phyloP scores from a whole-genome alignment of 2,113 vertebrate species.

The Protobothrops flavoviridis region DNA sequence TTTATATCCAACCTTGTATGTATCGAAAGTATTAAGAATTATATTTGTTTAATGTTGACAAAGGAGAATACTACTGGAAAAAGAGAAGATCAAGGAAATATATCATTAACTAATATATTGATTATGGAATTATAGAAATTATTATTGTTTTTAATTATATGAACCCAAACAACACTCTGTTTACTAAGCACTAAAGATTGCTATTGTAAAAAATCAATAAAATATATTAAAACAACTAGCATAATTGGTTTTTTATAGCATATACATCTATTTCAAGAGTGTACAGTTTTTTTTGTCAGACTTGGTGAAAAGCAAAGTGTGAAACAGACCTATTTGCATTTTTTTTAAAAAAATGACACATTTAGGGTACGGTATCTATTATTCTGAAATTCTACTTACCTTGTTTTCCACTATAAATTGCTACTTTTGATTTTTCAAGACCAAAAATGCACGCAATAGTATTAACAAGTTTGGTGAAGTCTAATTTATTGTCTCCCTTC shows the following conservation, averaged over 20 bases:
- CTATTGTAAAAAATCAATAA: too few species aligned
- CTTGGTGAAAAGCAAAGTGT: conserved; percentile 1
- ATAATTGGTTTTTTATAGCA: conserved; percentile 43
- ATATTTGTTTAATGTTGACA: too few species aligned
- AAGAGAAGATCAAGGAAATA: too few species aligned
- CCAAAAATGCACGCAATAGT: conserved; percentile 83
- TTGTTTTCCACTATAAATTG: conserved; percentile 76
- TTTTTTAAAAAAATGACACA: conserved; percentile 18
- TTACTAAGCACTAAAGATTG: too few species aligned
- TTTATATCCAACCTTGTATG: too few species aligned
- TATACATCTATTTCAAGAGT: not conserved
- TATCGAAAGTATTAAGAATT: too few species aligned
- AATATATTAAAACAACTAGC: conserved; percentile 18
- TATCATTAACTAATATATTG: too few species aligned
- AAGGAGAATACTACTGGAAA: too few species aligned
- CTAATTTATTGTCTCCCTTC: conserved; percentile 83
- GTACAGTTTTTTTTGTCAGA: conserved; percentile 11
- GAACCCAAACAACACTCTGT: too few species aligned
- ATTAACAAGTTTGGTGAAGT: conserved; percentile 75
- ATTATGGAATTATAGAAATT: too few species aligned
- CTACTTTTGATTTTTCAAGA: conserved; percentile 70
- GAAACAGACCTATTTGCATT: conserved; percentile 25
- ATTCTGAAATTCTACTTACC: conserved; percentile 70
- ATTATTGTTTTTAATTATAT: too few species aligned
- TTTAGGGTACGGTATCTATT: not conserved